Base-by-base conservation (phyloP, 2,888 invertebrate species). In the Tipula helvola region DNA sequence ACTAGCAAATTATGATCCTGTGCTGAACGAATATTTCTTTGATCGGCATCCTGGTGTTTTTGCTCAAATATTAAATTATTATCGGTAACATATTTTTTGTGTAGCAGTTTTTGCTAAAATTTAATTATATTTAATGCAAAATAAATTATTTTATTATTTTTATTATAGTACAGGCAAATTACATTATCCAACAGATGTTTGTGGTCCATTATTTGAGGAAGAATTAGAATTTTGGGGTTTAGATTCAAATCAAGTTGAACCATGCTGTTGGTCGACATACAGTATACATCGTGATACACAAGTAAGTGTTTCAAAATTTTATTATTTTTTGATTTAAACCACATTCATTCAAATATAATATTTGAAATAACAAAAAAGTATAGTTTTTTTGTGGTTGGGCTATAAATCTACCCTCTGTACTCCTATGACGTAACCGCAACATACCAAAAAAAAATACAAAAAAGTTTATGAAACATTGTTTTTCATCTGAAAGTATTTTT, bases 191-290 rank as follows among this genome's bases (percentile, higher is more conserved):
- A 98, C 98, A 88, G 97, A 98, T 92, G 98, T 98, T n/a, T 98
- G 98, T 91, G 98, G 98, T 0, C 98, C 98, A 16, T 93, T 98
- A 86, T 98, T 98, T 90, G 98, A 98, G 90, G 98, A 98, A 91
- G 98, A 98, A 92, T 92, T 98, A 90, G 98, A 98, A 92, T 98
- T 97, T 92, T 98, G 98, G 98, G 98, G 98, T 88, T 93, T 98
- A 91, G 98, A 98, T 92, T 96, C 98, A 88, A 98, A 98, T 93
- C 98, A 98, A 93, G 98, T 99, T 90, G 98, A 98, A 91, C 98
- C 98, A 4, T 99, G 98, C 92, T 98, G 98, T 92, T 99, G 98
- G 98, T 98, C 98, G 93, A 99, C 98, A 36, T 99, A 98, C 89
- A 96, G 96, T 92, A 95, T 95, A 91, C 96, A 96, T 92, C 94